These are phyloP conservation scores for Calameuta filiformis DNA, from an alignment of 2,888 invertebrate species.

Conservation along the genomic window DNA sequence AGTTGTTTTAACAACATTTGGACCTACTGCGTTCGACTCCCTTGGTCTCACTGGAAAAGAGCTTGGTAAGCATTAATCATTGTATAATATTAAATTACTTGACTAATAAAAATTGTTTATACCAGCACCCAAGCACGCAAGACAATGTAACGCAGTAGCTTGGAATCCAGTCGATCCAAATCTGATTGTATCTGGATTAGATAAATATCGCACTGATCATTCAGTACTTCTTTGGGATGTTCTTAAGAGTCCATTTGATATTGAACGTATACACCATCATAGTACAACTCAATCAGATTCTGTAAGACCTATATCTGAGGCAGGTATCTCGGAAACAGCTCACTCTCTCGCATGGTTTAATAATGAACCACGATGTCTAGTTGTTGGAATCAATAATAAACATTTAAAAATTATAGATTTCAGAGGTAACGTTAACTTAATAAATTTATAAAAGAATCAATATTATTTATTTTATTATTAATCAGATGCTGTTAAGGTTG, in stretches of 20 bases:
- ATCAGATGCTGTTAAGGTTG: constrained; percentile 78
- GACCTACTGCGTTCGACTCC: constrained; percentile 76
- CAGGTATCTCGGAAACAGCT: constrained; percentile 85
- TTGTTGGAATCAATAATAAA: constrained; percentile 92
- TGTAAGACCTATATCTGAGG: constrained; percentile 76
- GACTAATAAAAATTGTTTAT: constrained; percentile 1
- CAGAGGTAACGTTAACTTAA: constrained; percentile 73
- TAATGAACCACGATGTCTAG: constrained; percentile 78
- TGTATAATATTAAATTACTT: constrained; percentile 51
- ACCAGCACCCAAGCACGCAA: constrained; percentile 82
- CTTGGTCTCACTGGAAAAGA: constrained; percentile 79
- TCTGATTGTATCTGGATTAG: constrained; percentile 87
- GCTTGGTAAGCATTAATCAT: constrained; percentile 72
- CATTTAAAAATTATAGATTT: constrained; percentile 90
- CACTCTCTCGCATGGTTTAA: constrained; percentile 89
- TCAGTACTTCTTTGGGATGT: constrained; percentile 93
- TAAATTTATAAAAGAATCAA: constrained; percentile 12
- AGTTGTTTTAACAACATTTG: constrained; percentile 83
- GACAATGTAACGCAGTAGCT: constrained; percentile 87
- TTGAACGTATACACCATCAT: constrained; percentile 55
- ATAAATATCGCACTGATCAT: constrained; percentile 89
- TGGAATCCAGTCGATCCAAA: constrained; percentile 89
- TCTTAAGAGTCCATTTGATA: constrained; percentile 66
- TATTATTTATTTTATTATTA: constrained; percentile 24
- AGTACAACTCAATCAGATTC: constrained; percentile 67